Conservation (phyloP, 2,797 vertebrate genomes). For the Lagorchestes hirsutus region DNA sequence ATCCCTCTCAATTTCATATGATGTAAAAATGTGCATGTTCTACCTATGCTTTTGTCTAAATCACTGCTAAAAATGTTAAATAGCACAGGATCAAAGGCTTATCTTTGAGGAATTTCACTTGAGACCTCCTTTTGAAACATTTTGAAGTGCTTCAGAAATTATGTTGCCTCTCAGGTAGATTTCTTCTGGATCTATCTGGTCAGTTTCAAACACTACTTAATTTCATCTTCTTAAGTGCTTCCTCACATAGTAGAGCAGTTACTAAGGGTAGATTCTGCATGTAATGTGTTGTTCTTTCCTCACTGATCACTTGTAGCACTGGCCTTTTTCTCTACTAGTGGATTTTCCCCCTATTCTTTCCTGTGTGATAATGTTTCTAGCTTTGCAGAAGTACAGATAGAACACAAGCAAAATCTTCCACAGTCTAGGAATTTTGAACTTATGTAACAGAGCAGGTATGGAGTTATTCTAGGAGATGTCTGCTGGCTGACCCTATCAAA, state of each 20-base stretch:
- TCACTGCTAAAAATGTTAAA: not conserved
- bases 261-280: not conserved
- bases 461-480: not conserved
- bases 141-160: not conserved
- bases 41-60: not conserved
- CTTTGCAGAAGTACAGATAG: not conserved
- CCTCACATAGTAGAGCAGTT: not conserved
- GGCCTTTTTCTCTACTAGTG: not conserved
- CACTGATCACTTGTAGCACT: not conserved
- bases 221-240: not conserved
- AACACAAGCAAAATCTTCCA: not conserved
- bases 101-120: not conserved
- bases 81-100: not conserved
- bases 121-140: not conserved
- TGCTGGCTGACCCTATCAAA: not conserved
- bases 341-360: not conserved
- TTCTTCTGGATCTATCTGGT: not conserved
- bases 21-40: not conserved
- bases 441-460: constrained; percentile 2
- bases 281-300: not conserved
- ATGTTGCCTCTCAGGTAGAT: not conserved
- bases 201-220: not conserved
- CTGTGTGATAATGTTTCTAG: not conserved
- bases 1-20: not conserved
- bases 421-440: not conserved